Evolutionary conservation across 23 tunicate genomes (phyloP).

Genomic region (Diplosoma virens): DNA sequence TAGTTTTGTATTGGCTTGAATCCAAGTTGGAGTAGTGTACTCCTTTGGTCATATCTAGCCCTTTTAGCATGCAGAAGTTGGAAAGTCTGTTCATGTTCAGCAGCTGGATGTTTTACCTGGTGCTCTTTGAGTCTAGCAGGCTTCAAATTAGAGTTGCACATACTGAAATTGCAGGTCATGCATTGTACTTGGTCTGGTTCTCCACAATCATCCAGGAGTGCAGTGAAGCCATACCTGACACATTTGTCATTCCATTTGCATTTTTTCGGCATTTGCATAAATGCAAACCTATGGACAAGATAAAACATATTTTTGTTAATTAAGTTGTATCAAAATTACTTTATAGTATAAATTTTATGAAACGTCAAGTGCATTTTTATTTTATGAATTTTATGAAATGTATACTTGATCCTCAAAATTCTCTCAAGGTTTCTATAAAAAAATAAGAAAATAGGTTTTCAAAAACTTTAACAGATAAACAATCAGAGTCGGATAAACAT

Average conservation of each 20-base stretch:
- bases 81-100: background rate
- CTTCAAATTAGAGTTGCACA: slow-evolving; percentile 8
- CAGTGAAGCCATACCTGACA: background rate
- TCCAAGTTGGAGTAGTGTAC: slow-evolving; percentile 7
- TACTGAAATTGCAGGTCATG: background rate
- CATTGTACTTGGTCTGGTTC: background rate
- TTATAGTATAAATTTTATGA: no score
- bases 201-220: background rate
- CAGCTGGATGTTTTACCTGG: slow-evolving; percentile 1
- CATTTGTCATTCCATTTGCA: background rate
- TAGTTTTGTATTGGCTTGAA: background rate
- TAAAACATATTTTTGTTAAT: no score
- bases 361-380: no score
- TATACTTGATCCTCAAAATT: no score
- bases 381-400: no score
- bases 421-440: no score
- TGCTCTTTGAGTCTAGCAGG: background rate
- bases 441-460: no score
- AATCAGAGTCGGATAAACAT: no score
- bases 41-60: background rate
- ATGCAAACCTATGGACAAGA: no score
- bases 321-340: no score
- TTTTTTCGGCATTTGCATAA: no score
- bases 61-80: background rate
- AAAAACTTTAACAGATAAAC: no score